Conservation (phyloP, 2,888 invertebrate species). For the Oxyteleia sp. region DNA sequence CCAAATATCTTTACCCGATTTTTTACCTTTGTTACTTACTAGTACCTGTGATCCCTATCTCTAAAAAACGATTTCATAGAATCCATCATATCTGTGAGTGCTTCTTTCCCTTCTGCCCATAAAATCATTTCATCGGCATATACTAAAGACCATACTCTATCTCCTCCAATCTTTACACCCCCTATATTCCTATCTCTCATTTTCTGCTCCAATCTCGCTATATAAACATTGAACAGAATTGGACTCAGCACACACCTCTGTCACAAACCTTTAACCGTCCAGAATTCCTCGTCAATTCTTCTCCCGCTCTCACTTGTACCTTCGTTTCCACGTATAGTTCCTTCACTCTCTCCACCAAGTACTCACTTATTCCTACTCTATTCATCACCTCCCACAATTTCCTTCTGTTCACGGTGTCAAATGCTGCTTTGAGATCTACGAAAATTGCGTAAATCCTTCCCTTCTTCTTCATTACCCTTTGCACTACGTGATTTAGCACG, state of each 20-base stretch:
- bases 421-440: background rate
- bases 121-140: conserved; percentile 1
- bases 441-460: background rate
- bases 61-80: background rate
- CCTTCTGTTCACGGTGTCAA: background rate
- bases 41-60: conserved; percentile 2
- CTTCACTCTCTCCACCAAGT: background rate
- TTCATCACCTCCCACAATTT: conserved; percentile 1
- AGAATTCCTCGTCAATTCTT: background rate
- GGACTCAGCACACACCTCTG: conserved; percentile 71
- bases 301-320: background rate
- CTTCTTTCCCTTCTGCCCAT: background rate
- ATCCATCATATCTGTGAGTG: conserved; percentile 2
- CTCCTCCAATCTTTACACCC: conserved; percentile 10
- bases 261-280: conserved; percentile 47
- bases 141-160: conserved; percentile 6
- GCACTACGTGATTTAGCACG: conserved; percentile 45
- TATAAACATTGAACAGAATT: conserved; percentile 61
- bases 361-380: background rate
- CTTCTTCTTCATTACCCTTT: conserved; percentile 1
- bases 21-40: background rate
- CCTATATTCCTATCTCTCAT: conserved; percentile 48
- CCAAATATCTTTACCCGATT: background rate
- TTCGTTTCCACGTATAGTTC: background rate
- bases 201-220: conserved; percentile 52